A percentile compares a stretch with the other conserved stretches of the same genome.
Evolutionary conservation across 2,113 vertebrate genomes (phyloP).

Genomic region (Aptenodytes forsteri): DNA sequence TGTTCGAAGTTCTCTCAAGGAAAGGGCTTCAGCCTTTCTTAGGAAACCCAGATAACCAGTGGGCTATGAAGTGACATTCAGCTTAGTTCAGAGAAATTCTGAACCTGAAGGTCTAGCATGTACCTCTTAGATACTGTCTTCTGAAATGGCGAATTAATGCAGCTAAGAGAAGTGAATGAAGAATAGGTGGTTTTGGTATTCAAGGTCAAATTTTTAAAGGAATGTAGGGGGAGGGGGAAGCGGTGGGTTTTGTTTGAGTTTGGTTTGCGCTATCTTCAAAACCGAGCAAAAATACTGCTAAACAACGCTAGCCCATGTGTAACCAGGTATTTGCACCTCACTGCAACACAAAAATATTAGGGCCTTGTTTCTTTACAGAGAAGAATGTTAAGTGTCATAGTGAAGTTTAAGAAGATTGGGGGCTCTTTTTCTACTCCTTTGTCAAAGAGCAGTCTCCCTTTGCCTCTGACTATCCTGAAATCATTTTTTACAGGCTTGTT

Average conservation of each 20-base stretch:
- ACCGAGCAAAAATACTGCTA: not conserved
- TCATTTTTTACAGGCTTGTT: not conserved
- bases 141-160: not conserved
- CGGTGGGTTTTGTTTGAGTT: not conserved
- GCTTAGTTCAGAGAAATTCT: not conserved
- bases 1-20: not conserved
- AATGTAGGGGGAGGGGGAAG: not conserved
- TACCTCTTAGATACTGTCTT: not conserved
- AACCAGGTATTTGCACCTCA: accelerated
- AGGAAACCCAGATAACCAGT: not conserved
- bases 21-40: not conserved
- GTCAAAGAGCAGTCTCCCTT: not conserved
- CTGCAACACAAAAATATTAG: not conserved
- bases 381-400: not conserved
- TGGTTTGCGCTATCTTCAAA: not conserved
- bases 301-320: accelerated
- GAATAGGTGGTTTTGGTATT: not conserved
- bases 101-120: not conserved
- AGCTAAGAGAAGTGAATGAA: no score
- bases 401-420: no score
- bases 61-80: not conserved
- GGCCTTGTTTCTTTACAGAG: not conserved
- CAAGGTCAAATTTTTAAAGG: not conserved
- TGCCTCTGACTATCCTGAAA: not conserved
- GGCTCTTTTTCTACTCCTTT: not conserved